Conservation (phyloP, 2,888 invertebrate species). For the Atherix ibis region DNA sequence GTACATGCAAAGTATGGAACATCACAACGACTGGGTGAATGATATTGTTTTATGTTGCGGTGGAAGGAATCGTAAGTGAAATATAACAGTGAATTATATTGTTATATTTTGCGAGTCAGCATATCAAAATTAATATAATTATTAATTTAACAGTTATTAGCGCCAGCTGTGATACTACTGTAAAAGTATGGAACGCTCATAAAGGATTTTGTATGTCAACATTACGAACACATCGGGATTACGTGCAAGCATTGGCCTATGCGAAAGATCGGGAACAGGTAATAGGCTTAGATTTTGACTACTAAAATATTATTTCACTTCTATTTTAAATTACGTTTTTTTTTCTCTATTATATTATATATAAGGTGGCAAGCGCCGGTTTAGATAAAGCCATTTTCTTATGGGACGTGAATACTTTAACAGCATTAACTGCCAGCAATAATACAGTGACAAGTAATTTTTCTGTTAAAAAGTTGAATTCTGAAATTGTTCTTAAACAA, state of each 20-base stretch:
- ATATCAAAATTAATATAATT: neutral
- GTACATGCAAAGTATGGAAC: slow-evolving; percentile 94
- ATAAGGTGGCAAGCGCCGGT: slow-evolving; percentile 74
- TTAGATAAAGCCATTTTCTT: slow-evolving; percentile 91
- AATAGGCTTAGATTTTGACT: no score
- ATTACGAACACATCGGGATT: slow-evolving; percentile 92
- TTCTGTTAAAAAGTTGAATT: no score
- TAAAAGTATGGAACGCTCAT: slow-evolving; percentile 99
- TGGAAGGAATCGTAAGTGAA: slow-evolving; percentile 70
- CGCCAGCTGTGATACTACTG: slow-evolving; percentile 97
- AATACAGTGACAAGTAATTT: slow-evolving; percentile 87
- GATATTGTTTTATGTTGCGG: slow-evolving; percentile 96
- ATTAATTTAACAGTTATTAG: slow-evolving; percentile 62
- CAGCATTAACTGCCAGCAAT: slow-evolving; percentile 93
- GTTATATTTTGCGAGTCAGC: no score
- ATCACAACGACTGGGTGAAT: slow-evolving; percentile 99
- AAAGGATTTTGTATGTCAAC: slow-evolving; percentile 99
- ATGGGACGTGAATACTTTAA: slow-evolving; percentile 97
- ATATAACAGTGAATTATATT: neutral
- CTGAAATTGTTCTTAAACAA: no score
- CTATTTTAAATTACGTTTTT: neutral
- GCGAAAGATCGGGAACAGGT: slow-evolving; percentile 89
- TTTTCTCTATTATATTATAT: no score
- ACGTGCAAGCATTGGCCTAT: slow-evolving; percentile 94
- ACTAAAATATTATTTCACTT: neutral